Conservation (phyloP, 2,888 invertebrate species). For the Zelleria hepariella region DNA sequence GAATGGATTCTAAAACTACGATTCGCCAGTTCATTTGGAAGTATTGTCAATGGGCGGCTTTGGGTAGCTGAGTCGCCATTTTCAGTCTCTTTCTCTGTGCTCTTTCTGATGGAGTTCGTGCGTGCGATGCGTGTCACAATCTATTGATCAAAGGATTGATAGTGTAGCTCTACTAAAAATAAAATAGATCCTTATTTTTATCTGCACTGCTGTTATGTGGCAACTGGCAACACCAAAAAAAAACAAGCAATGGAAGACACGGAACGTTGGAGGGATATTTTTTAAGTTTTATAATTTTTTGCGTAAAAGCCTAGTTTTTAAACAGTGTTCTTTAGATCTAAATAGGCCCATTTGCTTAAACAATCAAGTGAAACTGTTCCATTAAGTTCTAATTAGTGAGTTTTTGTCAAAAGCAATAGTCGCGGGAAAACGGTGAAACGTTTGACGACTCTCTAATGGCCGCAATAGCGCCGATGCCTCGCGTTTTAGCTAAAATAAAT, state of each 20-base stretch:
- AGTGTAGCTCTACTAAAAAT: too few species aligned
- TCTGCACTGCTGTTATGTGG: neutral
- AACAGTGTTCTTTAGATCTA: neutral
- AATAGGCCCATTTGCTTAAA: neutral
- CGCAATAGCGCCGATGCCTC: conserved; percentile 69
- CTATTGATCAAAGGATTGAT: too few species aligned
- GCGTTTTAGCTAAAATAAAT: conserved; percentile 33
- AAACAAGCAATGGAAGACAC: neutral
- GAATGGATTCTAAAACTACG: too few species aligned
- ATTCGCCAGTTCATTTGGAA: too few species aligned
- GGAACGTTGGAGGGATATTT: neutral
- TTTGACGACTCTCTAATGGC: conserved; percentile 65
- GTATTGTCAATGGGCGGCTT: too few species aligned
- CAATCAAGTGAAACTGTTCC: neutral
- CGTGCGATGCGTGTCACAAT: too few species aligned
- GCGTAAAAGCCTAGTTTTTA: neutral
- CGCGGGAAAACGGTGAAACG: conserved; percentile 68
- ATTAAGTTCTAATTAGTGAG: neutral
- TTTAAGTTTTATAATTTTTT: conserved; percentile 8
- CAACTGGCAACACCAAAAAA: neutral
- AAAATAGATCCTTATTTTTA: too few species aligned
- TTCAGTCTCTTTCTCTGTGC: too few species aligned
- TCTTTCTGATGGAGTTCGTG: too few species aligned
- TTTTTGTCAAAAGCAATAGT: conserved; percentile 32
- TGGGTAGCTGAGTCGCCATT: too few species aligned